These are phyloP conservation scores for Coregonus sp. DNA, from an alignment of 2,797 vertebrate genomes.

Conservation along the genomic window DNA sequence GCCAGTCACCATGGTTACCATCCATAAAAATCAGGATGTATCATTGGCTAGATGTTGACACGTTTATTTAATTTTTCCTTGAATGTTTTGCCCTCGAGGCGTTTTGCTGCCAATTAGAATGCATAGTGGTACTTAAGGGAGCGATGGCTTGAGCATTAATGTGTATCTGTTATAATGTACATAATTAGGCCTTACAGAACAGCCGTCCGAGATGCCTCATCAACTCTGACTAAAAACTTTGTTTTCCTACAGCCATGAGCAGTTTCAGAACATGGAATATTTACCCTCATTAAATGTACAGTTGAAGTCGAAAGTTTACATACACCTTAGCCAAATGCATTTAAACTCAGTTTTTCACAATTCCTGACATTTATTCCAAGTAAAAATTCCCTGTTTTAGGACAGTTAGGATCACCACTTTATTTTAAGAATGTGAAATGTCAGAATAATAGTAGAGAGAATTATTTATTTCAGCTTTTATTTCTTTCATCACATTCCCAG, in stretches of 20 bases:
- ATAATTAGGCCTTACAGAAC: conserved; percentile 56
- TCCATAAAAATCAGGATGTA: conserved; percentile 48
- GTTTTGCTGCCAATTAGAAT: conserved; percentile 60
- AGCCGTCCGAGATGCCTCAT: conserved; percentile 58
- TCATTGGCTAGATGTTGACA: conserved; percentile 50
- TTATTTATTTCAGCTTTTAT: too few species aligned
- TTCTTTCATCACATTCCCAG: too few species aligned
- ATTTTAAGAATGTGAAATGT: too few species aligned
- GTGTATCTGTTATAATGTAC: conserved; percentile 55
- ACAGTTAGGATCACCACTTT: too few species aligned
- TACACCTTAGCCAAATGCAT: too few species aligned
- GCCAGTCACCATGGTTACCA: conserved; percentile 55
- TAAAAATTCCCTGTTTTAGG: too few species aligned
- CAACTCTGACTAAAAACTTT: conserved; percentile 56
- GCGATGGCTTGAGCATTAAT: conserved; percentile 56
- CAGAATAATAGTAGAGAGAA: too few species aligned
- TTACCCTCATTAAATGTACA: conserved; percentile 65
- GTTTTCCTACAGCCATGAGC: conserved; percentile 49
- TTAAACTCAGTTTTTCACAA: too few species aligned
- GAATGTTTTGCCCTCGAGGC: conserved; percentile 4
- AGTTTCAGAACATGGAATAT: conserved; percentile 51
- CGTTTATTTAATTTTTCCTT: conserved; percentile 38
- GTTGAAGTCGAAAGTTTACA: too few species aligned
- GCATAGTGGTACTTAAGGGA: conserved; percentile 52
- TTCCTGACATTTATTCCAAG: too few species aligned